Percentiles rank a stretch among this genome's conserved stretches.
phyloP scores from a whole-genome alignment of 2,113 vertebrate species.

The Symphodus melops region DNA sequence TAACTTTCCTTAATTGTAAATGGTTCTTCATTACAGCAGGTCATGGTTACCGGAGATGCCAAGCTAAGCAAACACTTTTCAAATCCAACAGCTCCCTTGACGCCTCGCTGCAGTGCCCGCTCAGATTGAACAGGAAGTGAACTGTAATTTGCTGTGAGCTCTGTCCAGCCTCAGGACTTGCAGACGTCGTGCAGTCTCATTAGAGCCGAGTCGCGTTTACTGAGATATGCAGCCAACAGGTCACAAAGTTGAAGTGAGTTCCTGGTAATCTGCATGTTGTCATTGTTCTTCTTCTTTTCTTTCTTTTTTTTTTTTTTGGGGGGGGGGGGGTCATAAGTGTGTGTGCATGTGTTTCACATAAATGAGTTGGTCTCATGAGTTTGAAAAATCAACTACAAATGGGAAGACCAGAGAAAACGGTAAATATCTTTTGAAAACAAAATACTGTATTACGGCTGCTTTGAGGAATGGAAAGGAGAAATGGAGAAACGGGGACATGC shows the following conservation, averaged over 20 bases:
- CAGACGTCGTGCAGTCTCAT: slow-evolving; percentile 79
- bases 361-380: slow-evolving; percentile 46
- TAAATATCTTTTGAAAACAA: slow-evolving; percentile 64
- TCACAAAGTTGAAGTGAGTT: slow-evolving; percentile 76
- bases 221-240: slow-evolving; percentile 60
- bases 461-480: slow-evolving; percentile 61
- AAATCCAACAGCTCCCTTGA: slow-evolving; percentile 79
- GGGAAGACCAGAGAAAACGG: slow-evolving; percentile 29
- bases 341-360: slow-evolving; percentile 62
- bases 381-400: slow-evolving; percentile 59
- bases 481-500: slow-evolving; percentile 42
- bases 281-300: slow-evolving; percentile 49
- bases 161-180: slow-evolving; percentile 78
- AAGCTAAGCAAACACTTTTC: slow-evolving; percentile 80
- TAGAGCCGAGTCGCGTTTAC: slow-evolving; percentile 66
- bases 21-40: slow-evolving; percentile 74
- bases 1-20: slow-evolving; percentile 60
- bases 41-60: slow-evolving; percentile 71
- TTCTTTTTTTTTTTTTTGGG: slow-evolving; percentile 44
- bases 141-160: slow-evolving; percentile 80
- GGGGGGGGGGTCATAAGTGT: slow-evolving; percentile 8
- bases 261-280: slow-evolving; percentile 21
- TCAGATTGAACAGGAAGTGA: slow-evolving; percentile 79
- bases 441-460: slow-evolving; percentile 59
- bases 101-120: slow-evolving; percentile 65